Percentiles rank a stretch among this genome's conserved stretches.
These are phyloP conservation scores for Drosophila melanosoma DNA, from an alignment of 2,888 invertebrate genomes.

Conservation along the genomic window DNA sequence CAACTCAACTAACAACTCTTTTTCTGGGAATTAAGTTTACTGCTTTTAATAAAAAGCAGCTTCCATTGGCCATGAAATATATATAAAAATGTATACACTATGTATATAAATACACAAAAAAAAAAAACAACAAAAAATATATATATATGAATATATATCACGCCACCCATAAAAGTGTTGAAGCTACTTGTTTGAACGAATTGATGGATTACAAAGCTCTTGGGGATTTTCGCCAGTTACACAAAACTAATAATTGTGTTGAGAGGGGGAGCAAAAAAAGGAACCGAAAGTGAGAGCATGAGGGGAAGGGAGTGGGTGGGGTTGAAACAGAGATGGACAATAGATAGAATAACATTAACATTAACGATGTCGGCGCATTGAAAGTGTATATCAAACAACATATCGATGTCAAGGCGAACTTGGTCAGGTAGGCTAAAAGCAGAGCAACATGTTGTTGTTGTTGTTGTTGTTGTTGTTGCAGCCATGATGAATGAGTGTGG, in stretches of 20 bases:
- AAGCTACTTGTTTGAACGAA: slow-evolving; percentile 37
- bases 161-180: slow-evolving; percentile 49
- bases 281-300: neutral
- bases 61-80: slow-evolving; percentile 14
- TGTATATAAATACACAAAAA: neutral
- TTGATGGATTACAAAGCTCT: slow-evolving; percentile 68
- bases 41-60: slow-evolving; percentile 41
- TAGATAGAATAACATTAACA: slow-evolving; percentile 49
- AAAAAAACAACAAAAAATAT: too few relatives aligned
- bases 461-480: slow-evolving; percentile 28
- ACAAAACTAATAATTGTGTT: slow-evolving; percentile 60
- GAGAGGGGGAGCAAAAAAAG: neutral
- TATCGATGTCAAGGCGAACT: slow-evolving; percentile 67
- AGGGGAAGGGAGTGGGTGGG: neutral
- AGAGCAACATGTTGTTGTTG: slow-evolving; percentile 55
- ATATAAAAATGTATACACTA: neutral
- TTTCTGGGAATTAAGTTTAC: slow-evolving; percentile 2
- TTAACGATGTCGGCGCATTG: slow-evolving; percentile 60
- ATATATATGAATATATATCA: neutral
- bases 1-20: neutral
- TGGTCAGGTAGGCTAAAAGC: slow-evolving; percentile 40
- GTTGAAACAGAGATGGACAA: slow-evolving; percentile 1
- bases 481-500: slow-evolving; percentile 77
- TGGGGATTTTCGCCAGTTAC: slow-evolving; percentile 49
- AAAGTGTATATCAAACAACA: slow-evolving; percentile 65